Conservation (phyloP, 2,888 invertebrate genomes). For the Encarsia formosa region DNA sequence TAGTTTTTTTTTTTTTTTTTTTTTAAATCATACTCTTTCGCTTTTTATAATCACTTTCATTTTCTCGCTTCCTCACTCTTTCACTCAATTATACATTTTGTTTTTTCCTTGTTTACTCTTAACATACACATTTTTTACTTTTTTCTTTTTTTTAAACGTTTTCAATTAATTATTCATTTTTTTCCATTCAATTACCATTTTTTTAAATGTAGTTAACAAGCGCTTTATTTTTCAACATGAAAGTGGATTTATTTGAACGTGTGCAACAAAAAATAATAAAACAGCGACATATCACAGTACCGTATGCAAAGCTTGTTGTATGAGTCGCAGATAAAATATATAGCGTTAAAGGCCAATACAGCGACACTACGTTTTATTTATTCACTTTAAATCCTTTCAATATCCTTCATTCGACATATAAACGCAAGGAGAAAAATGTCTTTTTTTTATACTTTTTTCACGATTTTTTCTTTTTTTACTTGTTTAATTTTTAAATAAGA, state of each 20-base stretch:
- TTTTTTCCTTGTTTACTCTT: constrained; percentile 2
- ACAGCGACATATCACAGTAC: constrained; percentile 49
- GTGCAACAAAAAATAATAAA: constrained; percentile 39
- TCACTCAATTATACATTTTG: not conserved
- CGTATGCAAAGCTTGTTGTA: constrained; percentile 45
- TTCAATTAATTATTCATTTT: constrained; percentile 11
- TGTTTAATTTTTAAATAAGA: constrained; percentile 30
- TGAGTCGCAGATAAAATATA: constrained; percentile 46
- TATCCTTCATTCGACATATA: constrained; percentile 19
- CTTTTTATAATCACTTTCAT: constrained; percentile 1
- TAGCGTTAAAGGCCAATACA: constrained; percentile 44
- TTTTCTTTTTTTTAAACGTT: not conserved
- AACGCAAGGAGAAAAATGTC: constrained; percentile 10
- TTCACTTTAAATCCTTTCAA: constrained; percentile 20
- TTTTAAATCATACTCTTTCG: constrained; percentile 8
- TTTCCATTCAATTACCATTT: constrained; percentile 18
- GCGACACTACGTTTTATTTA: constrained; percentile 36
- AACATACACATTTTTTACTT: not conserved
- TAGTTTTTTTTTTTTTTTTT: too few species aligned
- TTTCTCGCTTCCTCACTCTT: not conserved
- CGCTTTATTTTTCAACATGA: constrained; percentile 33
- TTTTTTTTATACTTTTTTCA: constrained; percentile 18
- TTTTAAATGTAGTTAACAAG: constrained; percentile 28
- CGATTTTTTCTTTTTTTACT: constrained; percentile 23
- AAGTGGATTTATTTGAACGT: constrained; percentile 35